phyloP scores from a whole-genome alignment of 2,113 vertebrate species.

The Sinocyclocheilus anshuiensis region DNA sequence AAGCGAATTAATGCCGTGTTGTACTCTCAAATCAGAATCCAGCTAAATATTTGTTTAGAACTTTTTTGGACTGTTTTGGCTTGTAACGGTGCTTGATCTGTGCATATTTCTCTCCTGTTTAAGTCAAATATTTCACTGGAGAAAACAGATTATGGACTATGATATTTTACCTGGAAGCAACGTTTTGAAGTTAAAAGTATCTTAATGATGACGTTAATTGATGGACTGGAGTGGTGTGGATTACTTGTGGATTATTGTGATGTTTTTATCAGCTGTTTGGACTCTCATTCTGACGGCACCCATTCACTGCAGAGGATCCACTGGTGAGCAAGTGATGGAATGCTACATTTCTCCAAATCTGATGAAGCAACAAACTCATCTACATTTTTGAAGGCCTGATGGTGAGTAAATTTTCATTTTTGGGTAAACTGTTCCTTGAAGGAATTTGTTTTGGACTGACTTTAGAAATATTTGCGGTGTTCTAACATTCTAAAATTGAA shows the following conservation, averaged over 20 bases:
- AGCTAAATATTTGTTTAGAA: not conserved
- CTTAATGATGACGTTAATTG: not conserved
- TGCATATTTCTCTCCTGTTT: not conserved
- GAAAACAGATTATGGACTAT: not conserved
- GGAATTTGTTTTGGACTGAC: constrained; percentile 4
- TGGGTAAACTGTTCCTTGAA: not conserved
- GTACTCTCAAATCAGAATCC: too few relatives aligned
- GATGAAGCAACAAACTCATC: not conserved
- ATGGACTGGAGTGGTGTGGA: too few relatives aligned
- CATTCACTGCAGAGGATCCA: not conserved
- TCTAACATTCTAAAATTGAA: not conserved
- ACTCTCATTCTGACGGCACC: not conserved
- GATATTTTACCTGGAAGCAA: not conserved
- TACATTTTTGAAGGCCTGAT: too few relatives aligned
- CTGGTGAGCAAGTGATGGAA: not conserved
- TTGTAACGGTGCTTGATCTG: not conserved
- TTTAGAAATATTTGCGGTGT: not conserved
- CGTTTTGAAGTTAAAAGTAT: not conserved
- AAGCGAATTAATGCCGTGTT: not conserved
- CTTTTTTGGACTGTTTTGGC: not conserved
- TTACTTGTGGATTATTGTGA: not conserved
- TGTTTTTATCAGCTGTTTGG: not conserved
- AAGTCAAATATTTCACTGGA: not conserved
- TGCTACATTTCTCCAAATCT: not conserved
- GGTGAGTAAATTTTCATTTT: not conserved